These are phyloP conservation scores for Netelia virgata DNA, from an alignment of 2,888 invertebrate genomes.

Conservation along the genomic window DNA sequence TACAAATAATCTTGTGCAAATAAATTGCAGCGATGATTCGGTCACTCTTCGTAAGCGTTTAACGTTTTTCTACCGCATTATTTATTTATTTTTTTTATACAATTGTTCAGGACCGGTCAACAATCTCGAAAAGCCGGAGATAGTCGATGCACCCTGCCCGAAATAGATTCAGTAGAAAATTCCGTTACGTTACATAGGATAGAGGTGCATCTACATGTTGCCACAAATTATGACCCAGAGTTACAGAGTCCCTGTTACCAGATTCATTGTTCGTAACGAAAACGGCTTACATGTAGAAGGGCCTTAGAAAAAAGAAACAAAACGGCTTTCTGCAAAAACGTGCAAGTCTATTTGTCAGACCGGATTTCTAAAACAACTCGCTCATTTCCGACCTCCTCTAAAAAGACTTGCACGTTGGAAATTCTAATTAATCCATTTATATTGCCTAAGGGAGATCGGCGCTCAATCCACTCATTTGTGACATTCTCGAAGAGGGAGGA, in stretches of 20 bases:
- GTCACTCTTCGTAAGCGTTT: conserved; percentile 27
- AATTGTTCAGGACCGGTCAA: conserved; percentile 55
- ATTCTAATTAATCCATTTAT: conserved; percentile 41
- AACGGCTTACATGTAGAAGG: too few relatives aligned
- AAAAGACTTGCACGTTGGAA: not conserved
- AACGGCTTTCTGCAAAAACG: not conserved
- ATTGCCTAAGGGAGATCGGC: conserved; percentile 65
- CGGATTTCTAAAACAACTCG: conserved; percentile 6
- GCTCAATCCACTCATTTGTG: conserved; percentile 41
- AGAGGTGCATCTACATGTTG: conserved; percentile 13
- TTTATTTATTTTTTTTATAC: conserved; percentile 44
- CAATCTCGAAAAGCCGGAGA: conserved; percentile 3
- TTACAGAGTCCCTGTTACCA: too few relatives aligned
- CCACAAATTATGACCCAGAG: too few relatives aligned
- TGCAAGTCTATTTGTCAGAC: not conserved
- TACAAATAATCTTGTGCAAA: conserved; percentile 67
- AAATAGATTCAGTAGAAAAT: conserved; percentile 59
- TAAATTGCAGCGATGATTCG: conserved; percentile 44
- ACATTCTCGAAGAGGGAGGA: conserved; percentile 17
- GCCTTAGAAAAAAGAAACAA: conserved; percentile 18
- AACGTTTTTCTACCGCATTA: conserved; percentile 1
- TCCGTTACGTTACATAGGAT: conserved; percentile 47
- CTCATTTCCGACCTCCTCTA: conserved; percentile 1
- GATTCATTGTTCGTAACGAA: too few relatives aligned
- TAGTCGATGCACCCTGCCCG: conserved; percentile 31